phyloP scores from a whole-genome alignment of 2,888 invertebrate genomes.

The Nasonia oneida region DNA sequence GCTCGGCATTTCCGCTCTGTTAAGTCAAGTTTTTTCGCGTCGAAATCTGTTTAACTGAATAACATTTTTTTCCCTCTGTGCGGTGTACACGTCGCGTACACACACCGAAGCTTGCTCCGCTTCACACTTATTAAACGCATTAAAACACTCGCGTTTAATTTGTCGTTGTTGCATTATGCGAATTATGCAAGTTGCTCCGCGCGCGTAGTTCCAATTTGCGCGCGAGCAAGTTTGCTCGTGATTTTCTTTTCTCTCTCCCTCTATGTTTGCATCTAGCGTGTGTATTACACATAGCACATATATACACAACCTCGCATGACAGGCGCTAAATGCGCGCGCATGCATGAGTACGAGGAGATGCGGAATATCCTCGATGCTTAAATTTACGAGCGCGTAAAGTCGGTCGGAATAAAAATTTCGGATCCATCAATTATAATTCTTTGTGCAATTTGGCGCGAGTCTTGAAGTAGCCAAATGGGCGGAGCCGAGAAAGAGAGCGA shows the following conservation, averaged over 20 bases:
- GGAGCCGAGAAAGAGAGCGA: neutral
- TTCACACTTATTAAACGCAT: neutral
- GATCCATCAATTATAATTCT: constrained; percentile 41
- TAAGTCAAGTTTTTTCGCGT: neutral
- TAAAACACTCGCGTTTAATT: neutral
- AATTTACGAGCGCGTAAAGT: neutral
- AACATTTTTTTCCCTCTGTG: neutral
- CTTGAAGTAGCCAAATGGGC: constrained; percentile 37
- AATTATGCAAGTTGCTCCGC: neutral
- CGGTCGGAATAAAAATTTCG: constrained; percentile 16
- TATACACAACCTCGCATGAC: no score
- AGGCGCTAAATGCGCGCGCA: no score
- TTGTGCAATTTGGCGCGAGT: constrained; percentile 47
- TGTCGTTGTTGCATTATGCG: neutral
- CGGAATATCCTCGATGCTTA: neutral
- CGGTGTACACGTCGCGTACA: no score
- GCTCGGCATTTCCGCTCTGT: constrained; percentile 20
- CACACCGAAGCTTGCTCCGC: neutral
- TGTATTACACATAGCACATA: no score
- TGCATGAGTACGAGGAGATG: neutral
- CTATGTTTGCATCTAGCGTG: neutral
- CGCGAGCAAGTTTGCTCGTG: neutral
- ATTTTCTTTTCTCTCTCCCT: neutral
- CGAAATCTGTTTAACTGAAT: neutral
- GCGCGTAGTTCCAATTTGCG: neutral